Evolutionary conservation across 2,888 invertebrate species (phyloP), one percentile per base, ranked within the genome.

Genomic region (Synergus gifuensis): DNA sequence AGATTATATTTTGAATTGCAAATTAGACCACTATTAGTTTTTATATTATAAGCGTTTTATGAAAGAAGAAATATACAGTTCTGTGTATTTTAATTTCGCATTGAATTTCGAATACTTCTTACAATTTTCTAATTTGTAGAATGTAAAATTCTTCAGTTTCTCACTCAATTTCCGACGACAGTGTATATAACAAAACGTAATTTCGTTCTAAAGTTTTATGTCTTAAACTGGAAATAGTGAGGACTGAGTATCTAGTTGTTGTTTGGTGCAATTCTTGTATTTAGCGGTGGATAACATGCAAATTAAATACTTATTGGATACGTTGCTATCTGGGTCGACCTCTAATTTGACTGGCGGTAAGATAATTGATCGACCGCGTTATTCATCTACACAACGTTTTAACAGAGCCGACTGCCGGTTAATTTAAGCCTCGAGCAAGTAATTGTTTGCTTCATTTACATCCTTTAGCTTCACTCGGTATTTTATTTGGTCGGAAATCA

Each of bases 231-330:
- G 54, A 54, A 54, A 54, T 54, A 54, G n/a, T 54, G 54, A n/a
- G 54, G 8, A 8, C n/a, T 54, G 8, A 54, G n/a, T 5, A 54
- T n/a, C 54, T 54, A n/a, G n/a, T 22, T 69, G 28, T 69, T 46
- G 36, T 36, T 73, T 54, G 49, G 49, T 73, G 9, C 49, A 54
- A 36, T 73, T 54, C n/a, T 28, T 54, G 49, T 49, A 73, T 73
- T 73, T 54, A 73, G 73, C 49, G 3, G 22, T 73, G 49, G 49
- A 73, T 46, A 69, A 69, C 28, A 69, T 49, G 22, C 64, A 76
- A 81, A 82, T 81, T 81, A 81, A 81, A 81, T 81, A 77, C 78
- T 81, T 83, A 81, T 83, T 79, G 73, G 58, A 78, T 69, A 67
- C 77, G 76, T 66, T 79, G 69, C 76, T 79, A 82, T 83, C 78